phyloP scores from a whole-genome alignment of 2,888 invertebrate genomes.

The Dicyrtomina minuta region DNA sequence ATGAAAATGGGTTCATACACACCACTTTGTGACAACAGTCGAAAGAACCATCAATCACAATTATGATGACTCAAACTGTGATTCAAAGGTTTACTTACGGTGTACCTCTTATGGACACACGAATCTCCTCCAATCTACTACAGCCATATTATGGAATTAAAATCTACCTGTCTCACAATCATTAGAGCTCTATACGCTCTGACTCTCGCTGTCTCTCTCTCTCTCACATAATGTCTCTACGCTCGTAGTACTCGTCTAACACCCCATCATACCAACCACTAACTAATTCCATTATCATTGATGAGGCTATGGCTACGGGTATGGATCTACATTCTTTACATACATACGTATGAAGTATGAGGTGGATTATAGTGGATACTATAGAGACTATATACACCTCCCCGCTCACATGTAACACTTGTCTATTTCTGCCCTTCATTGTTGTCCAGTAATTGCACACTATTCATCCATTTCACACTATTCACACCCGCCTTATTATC shows the following conservation, averaged over 20 bases:
- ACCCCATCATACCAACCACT: too few species aligned
- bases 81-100: constrained; percentile 10
- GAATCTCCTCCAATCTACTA: not conserved
- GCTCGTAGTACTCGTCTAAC: too few species aligned
- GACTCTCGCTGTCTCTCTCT: too few species aligned
- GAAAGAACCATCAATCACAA: constrained; percentile 42
- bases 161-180: constrained; percentile 7
- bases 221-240: too few species aligned
- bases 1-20: constrained; percentile 26
- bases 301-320: too few species aligned
- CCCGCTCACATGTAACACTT: too few species aligned
- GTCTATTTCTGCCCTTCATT: constrained; percentile 23
- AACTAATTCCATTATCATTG: too few species aligned
- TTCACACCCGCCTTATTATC: constrained; percentile 22
- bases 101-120: not conserved
- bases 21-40: constrained; percentile 21
- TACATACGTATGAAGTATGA: too few species aligned
- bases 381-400: too few species aligned
- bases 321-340: too few species aligned
- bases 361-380: too few species aligned
- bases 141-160: not conserved
- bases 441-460: constrained; percentile 31
- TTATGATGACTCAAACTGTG: constrained; percentile 36
- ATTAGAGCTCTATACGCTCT: too few species aligned
- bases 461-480: constrained; percentile 30